These are phyloP conservation scores for Anastrepha ludens DNA, from an alignment of 1,140 invertebrate species.

Conservation along the genomic window DNA sequence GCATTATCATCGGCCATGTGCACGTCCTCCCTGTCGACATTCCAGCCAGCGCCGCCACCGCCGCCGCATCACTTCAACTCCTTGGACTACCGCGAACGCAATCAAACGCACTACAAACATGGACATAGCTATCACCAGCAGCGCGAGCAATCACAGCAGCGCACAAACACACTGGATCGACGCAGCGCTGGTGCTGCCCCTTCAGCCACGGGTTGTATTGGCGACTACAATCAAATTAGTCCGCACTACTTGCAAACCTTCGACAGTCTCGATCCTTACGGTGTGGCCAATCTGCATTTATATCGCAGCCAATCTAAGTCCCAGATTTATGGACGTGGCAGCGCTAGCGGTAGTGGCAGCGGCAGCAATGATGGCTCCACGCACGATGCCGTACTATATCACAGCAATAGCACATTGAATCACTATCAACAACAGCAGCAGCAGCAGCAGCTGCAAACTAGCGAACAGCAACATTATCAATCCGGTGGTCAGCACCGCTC, in stretches of 20 bases:
- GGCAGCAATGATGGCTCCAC: slow-evolving; percentile 64
- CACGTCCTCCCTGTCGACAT: slow-evolving; percentile 11
- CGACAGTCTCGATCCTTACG: slow-evolving; percentile 70
- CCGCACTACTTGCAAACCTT: slow-evolving; percentile 71
- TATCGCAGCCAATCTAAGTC: slow-evolving; percentile 71
- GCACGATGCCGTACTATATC: slow-evolving; percentile 57
- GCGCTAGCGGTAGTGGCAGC: slow-evolving; percentile 64
- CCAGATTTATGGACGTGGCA: slow-evolving; percentile 71
- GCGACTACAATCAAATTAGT: slow-evolving; percentile 69
- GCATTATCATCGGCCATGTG: background rate
- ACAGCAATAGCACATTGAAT: slow-evolving; percentile 56
- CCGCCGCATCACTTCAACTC: slow-evolving; percentile 58
- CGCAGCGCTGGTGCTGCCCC: slow-evolving; percentile 56
- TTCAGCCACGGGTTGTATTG: slow-evolving; percentile 2
- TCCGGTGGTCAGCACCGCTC: slow-evolving; percentile 59
- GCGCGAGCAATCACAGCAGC: background rate
- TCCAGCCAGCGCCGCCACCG: slow-evolving; percentile 38
- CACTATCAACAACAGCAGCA: slow-evolving; percentile 58
- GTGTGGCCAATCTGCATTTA: slow-evolving; percentile 66
- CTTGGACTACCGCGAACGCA: slow-evolving; percentile 56
- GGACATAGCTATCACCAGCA: slow-evolving; percentile 55
- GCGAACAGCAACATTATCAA: slow-evolving; percentile 61
- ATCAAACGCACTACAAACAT: slow-evolving; percentile 53
- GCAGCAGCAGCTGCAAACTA: slow-evolving; percentile 57
- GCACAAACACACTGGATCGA: slow-evolving; percentile 68